These are phyloP conservation scores for Macrophya alboannulata DNA, from an alignment of 2,888 invertebrate species.

Conservation along the genomic window DNA sequence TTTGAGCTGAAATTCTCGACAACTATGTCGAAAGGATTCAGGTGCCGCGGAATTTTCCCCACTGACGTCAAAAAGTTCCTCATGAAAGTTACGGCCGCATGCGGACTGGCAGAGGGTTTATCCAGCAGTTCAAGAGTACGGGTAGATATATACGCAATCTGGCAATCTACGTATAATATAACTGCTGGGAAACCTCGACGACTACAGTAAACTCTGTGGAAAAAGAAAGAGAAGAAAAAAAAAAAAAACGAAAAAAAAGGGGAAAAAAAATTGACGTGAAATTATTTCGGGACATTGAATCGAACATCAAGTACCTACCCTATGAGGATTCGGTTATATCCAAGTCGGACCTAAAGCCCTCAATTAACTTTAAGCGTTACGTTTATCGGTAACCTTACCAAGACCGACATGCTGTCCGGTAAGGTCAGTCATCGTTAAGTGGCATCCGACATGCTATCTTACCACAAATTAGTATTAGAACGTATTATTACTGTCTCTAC, in stretches of 20 bases:
- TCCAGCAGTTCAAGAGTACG: conserved; percentile 24
- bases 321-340: conserved; percentile 13
- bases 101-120: background rate
- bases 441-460: conserved; percentile 42
- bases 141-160: background rate
- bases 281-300: background rate
- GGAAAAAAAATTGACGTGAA: background rate
- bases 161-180: background rate
- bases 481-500: background rate
- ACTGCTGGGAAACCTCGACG: conserved; percentile 24
- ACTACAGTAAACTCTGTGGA: conserved; percentile 29
- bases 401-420: conserved; percentile 16
- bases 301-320: conserved; percentile 27
- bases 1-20: conserved; percentile 24
- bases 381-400: conserved; percentile 29
- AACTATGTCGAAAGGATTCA: conserved; percentile 17
- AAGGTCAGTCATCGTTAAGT: conserved; percentile 28
- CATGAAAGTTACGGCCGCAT: conserved; percentile 6
- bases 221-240: background rate
- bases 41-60: conserved; percentile 22
- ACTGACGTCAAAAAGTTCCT: conserved; percentile 26
- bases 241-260: conserved; percentile 12
- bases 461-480: conserved; percentile 3
- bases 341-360: background rate
- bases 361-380: conserved; percentile 41